Conservation (phyloP, 2,888 invertebrate species). For the Drosophila anceps region DNA sequence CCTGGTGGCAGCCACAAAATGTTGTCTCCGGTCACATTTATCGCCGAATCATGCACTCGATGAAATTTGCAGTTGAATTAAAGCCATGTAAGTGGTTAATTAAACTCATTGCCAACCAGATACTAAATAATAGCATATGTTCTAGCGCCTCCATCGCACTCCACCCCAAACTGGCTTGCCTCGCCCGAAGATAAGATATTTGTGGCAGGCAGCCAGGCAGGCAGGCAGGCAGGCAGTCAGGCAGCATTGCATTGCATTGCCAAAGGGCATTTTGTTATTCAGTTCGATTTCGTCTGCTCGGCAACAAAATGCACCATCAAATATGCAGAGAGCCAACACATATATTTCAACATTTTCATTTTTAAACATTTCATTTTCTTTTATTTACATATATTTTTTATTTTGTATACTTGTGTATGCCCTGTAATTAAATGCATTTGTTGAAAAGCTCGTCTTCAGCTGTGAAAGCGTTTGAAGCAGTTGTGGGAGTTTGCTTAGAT, state of each 20-base stretch:
- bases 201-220: not conserved
- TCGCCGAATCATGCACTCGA: constrained; percentile 50
- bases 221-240: not conserved
- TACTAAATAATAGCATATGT: constrained; percentile 76
- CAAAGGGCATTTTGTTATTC: constrained; percentile 45
- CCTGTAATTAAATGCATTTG: not conserved
- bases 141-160: constrained; percentile 50
- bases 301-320: constrained; percentile 62
- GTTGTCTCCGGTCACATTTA: constrained; percentile 59
- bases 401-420: constrained; percentile 4
- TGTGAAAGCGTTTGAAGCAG: not conserved
- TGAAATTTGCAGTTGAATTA: constrained; percentile 71
- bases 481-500: too few relatives aligned
- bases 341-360: constrained; percentile 38
- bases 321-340: constrained; percentile 46
- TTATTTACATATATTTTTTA: constrained; percentile 27
- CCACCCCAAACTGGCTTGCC: not conserved
- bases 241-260: constrained; percentile 2
- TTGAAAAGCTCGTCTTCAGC: too few relatives aligned
- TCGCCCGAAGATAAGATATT: constrained; percentile 63
- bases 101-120: constrained; percentile 63
- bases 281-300: constrained; percentile 35
- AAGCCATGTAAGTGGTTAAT: constrained; percentile 80
- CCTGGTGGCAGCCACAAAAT: constrained; percentile 43
- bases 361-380: constrained; percentile 17